phyloP scores from a whole-genome alignment of 1,140 invertebrate genomes.

The Ridgeia piscesae region DNA sequence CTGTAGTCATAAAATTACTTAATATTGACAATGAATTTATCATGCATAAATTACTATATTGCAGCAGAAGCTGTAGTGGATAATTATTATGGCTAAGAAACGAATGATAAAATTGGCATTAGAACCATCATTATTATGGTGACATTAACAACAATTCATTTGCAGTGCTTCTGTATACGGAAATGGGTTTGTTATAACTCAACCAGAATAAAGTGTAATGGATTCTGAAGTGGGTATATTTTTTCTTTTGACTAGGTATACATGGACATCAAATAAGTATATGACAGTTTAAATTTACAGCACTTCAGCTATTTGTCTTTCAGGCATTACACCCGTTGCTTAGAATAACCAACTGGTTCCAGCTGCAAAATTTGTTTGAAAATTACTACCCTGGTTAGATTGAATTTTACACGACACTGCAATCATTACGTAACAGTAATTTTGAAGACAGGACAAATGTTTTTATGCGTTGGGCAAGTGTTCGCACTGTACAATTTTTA shows the following conservation, averaged over 20 bases:
- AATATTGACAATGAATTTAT: too few species aligned
- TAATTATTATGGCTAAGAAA: background rate
- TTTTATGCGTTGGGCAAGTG: background rate
- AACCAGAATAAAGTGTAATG: background rate
- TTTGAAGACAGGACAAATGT: background rate
- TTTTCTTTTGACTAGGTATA: background rate
- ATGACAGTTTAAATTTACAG: background rate
- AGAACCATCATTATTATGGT: background rate
- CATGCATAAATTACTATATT: too few species aligned
- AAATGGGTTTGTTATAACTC: too few species aligned
- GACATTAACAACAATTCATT: background rate
- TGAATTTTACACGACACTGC: background rate
- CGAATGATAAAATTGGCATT: background rate
- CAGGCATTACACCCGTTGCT: background rate
- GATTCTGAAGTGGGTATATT: background rate
- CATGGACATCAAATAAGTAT: too few species aligned
- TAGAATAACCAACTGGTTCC: background rate
- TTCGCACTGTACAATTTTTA: background rate
- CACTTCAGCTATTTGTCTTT: background rate
- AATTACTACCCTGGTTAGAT: background rate
- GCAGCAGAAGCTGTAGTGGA: background rate
- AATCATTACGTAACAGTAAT: background rate
- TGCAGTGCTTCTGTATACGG: background rate
- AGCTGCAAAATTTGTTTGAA: background rate
- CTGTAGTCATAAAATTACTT: too few species aligned